Evolutionary conservation across 2,113 vertebrate genomes (phyloP).

Genomic region (Hypomesus transpacificus): DNA sequence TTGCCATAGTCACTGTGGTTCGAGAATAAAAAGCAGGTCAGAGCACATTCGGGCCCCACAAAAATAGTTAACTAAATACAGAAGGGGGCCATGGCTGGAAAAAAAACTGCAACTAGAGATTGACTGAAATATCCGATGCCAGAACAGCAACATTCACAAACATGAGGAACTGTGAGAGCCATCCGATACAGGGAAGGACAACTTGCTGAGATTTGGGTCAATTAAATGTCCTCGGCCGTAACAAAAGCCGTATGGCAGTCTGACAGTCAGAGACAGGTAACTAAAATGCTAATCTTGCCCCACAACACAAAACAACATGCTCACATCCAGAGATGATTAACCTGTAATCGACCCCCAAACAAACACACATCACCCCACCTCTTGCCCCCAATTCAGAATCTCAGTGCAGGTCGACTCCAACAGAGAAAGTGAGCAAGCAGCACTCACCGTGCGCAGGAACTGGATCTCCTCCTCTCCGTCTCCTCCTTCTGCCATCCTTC

Average conservation of each 20-base stretch:
- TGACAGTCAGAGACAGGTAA: too few species aligned
- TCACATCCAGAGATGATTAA: neutral
- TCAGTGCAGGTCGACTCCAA: too few species aligned
- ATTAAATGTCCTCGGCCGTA: too few species aligned
- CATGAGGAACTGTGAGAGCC: conserved; percentile 15
- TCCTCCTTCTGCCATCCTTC: conserved; percentile 87
- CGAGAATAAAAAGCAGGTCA: conserved; percentile 57
- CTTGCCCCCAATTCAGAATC: neutral
- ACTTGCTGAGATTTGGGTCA: conserved; percentile 3
- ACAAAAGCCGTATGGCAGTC: too few species aligned
- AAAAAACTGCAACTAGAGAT: conserved; percentile 29
- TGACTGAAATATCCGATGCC: conserved; percentile 20
- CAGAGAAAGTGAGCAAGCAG: conserved; percentile 38
- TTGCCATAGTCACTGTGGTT: conserved; percentile 15
- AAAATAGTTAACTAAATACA: conserved; percentile 62
- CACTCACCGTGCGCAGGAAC: conserved; percentile 89
- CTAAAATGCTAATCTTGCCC: too few species aligned
- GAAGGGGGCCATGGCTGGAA: conserved; percentile 31
- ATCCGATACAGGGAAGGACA: conserved; percentile 5
- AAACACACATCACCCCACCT: neutral
- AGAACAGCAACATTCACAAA: conserved; percentile 7
- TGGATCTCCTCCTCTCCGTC: conserved; percentile 92
- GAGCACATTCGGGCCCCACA: conserved; percentile 44
- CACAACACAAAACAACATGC: too few species aligned
- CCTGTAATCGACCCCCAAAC: neutral